phyloP scores from a whole-genome alignment of 2,888 invertebrate species.

The Apocheima hispidaria region DNA sequence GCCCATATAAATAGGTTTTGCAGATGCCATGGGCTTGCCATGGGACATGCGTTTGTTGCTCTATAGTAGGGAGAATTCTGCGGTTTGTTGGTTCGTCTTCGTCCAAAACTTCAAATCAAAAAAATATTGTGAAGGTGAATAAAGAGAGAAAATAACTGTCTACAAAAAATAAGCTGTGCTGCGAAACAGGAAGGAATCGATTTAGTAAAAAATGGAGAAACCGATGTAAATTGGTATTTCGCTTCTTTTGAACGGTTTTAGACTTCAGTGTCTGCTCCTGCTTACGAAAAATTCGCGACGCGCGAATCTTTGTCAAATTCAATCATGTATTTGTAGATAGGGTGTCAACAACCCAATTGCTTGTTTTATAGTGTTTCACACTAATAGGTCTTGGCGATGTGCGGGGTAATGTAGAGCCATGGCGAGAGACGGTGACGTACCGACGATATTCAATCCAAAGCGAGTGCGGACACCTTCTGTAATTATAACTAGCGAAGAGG shows the following conservation, averaged over 20 bases:
- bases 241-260: not conserved
- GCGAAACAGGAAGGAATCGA: not conserved
- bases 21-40: too few species aligned
- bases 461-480: slow-evolving; percentile 89
- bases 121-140: too few species aligned
- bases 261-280: not conserved
- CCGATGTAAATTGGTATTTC: not conserved
- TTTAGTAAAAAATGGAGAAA: not conserved
- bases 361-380: slow-evolving; percentile 4
- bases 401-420: slow-evolving; percentile 64
- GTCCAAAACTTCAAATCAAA: too few species aligned
- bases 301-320: slow-evolving; percentile 11
- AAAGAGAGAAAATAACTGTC: too few species aligned
- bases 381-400: slow-evolving; percentile 17
- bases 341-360: slow-evolving; percentile 1
- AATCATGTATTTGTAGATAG: slow-evolving; percentile 11
- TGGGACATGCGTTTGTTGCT: too few species aligned
- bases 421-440: slow-evolving; percentile 91
- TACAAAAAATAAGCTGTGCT: not conserved
- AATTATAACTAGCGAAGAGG: slow-evolving; percentile 89
- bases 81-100: too few species aligned
- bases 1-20: too few species aligned
- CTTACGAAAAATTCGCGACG: not conserved
- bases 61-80: too few species aligned
- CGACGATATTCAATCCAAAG: slow-evolving; percentile 93